phyloP scores from a whole-genome alignment of 2,888 invertebrate species.

The Tholera decimalis region DNA sequence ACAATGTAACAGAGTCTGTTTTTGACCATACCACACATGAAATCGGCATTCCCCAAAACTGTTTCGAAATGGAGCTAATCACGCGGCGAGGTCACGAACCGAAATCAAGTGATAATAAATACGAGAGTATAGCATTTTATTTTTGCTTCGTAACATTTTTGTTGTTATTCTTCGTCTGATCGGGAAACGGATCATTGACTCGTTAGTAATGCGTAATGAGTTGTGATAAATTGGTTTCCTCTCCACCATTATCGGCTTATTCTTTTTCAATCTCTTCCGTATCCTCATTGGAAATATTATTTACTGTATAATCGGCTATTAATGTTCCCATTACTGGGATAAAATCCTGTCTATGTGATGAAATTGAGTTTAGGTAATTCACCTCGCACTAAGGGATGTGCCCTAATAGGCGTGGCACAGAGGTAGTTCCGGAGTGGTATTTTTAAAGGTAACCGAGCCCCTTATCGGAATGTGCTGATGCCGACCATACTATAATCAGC shows the following conservation, averaged over 20 bases:
- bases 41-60: slow-evolving; percentile 35
- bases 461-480: no score
- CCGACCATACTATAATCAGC: no score
- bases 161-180: slow-evolving; percentile 20
- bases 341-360: background rate
- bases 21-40: no score
- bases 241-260: slow-evolving; percentile 9
- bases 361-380: background rate
- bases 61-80: slow-evolving; percentile 13
- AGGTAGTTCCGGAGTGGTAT: no score
- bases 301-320: background rate
- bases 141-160: slow-evolving; percentile 17
- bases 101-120: slow-evolving; percentile 22
- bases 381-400: no score
- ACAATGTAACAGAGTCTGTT: no score
- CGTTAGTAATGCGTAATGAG: slow-evolving; percentile 31
- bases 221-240: slow-evolving; percentile 24
- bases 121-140: background rate
- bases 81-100: slow-evolving; percentile 6
- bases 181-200: slow-evolving; percentile 37
- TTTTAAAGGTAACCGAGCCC: no score
- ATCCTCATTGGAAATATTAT: background rate
- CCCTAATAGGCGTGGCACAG: no score
- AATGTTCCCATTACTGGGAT: background rate
- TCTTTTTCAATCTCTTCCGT: slow-evolving; percentile 16